Conservation (phyloP, 1,140 invertebrate genomes). For the Drosophila oshimai region DNA sequence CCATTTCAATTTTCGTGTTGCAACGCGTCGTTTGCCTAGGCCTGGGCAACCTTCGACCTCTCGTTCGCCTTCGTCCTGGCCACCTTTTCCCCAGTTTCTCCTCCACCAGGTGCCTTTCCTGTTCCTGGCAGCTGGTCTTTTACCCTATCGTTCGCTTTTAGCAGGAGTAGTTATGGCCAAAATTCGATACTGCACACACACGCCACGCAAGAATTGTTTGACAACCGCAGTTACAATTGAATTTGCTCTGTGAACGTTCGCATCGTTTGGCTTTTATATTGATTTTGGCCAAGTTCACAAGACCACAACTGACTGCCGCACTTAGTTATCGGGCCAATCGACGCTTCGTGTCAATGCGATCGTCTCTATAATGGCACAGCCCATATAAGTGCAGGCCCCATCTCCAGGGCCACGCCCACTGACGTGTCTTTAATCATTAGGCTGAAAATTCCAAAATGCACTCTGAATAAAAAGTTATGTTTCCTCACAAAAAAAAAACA, state of each 20-base stretch:
- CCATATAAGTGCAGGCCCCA: constrained; percentile 9
- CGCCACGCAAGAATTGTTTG: constrained; percentile 64
- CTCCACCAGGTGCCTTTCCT: constrained; percentile 1
- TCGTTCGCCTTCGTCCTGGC: constrained; percentile 4
- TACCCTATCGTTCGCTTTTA: constrained; percentile 12
- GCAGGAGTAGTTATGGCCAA: constrained; percentile 43
- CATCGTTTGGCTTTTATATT: constrained; percentile 61
- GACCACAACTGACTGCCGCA: constrained; percentile 15
- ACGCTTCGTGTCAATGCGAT: constrained; percentile 19
- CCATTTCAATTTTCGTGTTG: constrained; percentile 80
- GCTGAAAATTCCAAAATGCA: constrained; percentile 6
- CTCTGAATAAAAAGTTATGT: background rate
- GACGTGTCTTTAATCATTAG: constrained; percentile 53
- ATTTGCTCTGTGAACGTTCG: constrained; percentile 66
- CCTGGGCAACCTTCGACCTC: constrained; percentile 31
- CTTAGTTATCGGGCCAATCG: constrained; percentile 39
- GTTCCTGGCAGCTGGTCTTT: constrained; percentile 14
- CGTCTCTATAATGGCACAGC: constrained; percentile 43
- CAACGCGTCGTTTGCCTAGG: constrained; percentile 48
- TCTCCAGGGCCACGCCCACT: constrained; percentile 27
- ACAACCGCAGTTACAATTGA: constrained; percentile 77
- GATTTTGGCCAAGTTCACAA: constrained; percentile 44
- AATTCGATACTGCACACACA: constrained; percentile 54
- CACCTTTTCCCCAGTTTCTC: background rate
- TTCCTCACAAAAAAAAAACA: too few relatives aligned